Percentiles rank a stretch among this genome's conserved stretches.
These are phyloP conservation scores for Uropsilus gracilis DNA, from an alignment of 2,113 vertebrate species.

Conservation along the genomic window DNA sequence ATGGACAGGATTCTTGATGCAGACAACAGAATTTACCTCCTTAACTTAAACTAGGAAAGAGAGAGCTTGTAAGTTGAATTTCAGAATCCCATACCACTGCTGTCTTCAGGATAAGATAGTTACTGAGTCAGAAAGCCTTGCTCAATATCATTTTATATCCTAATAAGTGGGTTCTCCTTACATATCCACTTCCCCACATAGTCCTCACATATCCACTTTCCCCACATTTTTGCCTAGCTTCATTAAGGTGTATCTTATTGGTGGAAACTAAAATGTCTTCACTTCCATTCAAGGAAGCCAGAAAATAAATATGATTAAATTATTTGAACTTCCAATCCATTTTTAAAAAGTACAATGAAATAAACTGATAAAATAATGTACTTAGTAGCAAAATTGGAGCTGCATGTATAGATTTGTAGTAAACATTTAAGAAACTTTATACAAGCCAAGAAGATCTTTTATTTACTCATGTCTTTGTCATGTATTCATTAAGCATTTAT, in stretches of 20 bases:
- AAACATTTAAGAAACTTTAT: neutral
- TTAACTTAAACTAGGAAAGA: neutral
- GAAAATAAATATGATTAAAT: neutral
- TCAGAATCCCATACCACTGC: neutral
- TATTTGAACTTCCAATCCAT: neutral
- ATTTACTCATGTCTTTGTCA: conserved; percentile 8
- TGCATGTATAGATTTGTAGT: neutral
- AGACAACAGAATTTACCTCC: neutral
- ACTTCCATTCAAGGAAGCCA: neutral
- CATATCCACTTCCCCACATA: neutral
- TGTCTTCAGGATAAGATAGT: neutral
- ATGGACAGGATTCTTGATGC: neutral
- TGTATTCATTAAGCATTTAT: neutral
- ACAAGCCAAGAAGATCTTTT: neutral
- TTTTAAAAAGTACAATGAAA: neutral
- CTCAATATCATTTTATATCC: too few relatives aligned
- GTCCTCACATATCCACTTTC: neutral
- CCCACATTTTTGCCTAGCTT: neutral
- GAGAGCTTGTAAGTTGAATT: neutral
- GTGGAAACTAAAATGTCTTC: neutral
- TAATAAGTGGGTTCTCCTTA: neutral
- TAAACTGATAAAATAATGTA: neutral
- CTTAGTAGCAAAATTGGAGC: neutral
- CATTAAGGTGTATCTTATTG: neutral
- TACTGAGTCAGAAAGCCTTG: neutral